Base-by-base conservation (phyloP, 2,113 vertebrate species). In the Nothoprocta pentlandii region DNA sequence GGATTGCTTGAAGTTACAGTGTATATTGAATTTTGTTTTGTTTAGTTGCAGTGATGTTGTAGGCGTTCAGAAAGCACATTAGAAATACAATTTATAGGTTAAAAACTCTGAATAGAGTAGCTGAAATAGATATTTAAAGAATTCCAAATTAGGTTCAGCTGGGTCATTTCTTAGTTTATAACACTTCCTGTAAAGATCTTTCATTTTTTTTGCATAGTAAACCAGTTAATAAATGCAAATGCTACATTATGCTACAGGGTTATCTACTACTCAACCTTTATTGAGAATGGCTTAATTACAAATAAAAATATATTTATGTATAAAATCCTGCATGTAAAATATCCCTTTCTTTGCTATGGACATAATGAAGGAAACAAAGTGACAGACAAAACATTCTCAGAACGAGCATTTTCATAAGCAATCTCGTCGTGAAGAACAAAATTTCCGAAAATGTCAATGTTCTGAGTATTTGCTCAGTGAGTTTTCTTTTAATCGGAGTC, bases 291-390 rank as follows among this genome's bases (percentile, higher is more conserved):
- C 94, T 98, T 95, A 87, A 92, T 98, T 98, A 97, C 97, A 97
- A 97, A 97, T 95, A 96, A 98, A 97, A 97, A 98, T 97, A 98
- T 96, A 98, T 97, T 96, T 97, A 94, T 82, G 74, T 98, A 98
- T 94, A 98, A 98, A 98, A 98, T 97, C 95, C 97, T 96, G 95
- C 93, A 90, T 93, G 95, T 94, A 96, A 97, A 98, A 98, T 96
- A 97, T 95, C 95, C 94, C 94, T 96, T 96, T 93, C 80, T 76
- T 87, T 95, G 77, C 83, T 85, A 76, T 86, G 91, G 91, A 91
- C 79, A 70, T 90, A 87, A 79, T 75, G 80, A 95, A 92, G 42
- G 80, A 80, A 95, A 92, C 73, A 62, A 82, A 68, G n/a, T 63
- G 84, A 89, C 19, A 64, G 5, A 73, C 70, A 82, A 47, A 74